phyloP scores from a whole-genome alignment of 2,888 invertebrate species.

The Taphrorychus bicolor region DNA sequence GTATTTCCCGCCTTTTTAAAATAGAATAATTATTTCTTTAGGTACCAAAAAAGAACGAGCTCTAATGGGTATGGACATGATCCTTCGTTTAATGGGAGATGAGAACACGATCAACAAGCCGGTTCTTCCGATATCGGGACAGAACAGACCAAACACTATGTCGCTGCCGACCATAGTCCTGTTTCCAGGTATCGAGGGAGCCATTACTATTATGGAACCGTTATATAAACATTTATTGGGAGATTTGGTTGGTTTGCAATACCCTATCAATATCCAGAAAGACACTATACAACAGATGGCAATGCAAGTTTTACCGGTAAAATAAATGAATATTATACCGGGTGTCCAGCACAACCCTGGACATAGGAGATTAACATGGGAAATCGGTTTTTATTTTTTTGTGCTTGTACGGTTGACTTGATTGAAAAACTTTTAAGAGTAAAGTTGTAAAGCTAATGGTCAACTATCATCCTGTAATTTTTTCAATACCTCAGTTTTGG shows the following conservation, averaged over 20 bases:
- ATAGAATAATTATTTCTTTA: too few relatives aligned
- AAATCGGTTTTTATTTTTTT: too few relatives aligned
- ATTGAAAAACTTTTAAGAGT: too few relatives aligned
- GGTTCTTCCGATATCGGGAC: background rate
- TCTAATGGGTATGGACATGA: slow-evolving; percentile 62
- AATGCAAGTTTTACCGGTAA: slow-evolving; percentile 63
- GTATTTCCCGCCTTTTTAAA: too few relatives aligned
- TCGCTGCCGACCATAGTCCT: slow-evolving; percentile 65
- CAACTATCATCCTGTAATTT: too few relatives aligned
- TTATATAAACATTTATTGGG: slow-evolving; percentile 64
- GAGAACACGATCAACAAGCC: slow-evolving; percentile 3
- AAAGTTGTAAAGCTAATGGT: too few relatives aligned
- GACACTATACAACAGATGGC: slow-evolving; percentile 64
- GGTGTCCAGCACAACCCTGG: too few relatives aligned
- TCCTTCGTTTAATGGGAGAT: slow-evolving; percentile 48
- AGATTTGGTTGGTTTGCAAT: slow-evolving; percentile 65
- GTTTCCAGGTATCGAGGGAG: slow-evolving; percentile 75
- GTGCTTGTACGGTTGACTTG: too few relatives aligned
- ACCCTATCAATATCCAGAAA: slow-evolving; percentile 60
- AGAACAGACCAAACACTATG: too few relatives aligned
- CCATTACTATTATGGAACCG: slow-evolving; percentile 63
- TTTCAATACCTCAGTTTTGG: too few relatives aligned
- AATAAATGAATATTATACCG: too few relatives aligned
- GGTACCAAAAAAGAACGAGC: slow-evolving; percentile 35
- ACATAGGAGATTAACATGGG: too few relatives aligned